Conservation (phyloP, 2,113 vertebrate species). For the Cyprinodon tularosa region DNA sequence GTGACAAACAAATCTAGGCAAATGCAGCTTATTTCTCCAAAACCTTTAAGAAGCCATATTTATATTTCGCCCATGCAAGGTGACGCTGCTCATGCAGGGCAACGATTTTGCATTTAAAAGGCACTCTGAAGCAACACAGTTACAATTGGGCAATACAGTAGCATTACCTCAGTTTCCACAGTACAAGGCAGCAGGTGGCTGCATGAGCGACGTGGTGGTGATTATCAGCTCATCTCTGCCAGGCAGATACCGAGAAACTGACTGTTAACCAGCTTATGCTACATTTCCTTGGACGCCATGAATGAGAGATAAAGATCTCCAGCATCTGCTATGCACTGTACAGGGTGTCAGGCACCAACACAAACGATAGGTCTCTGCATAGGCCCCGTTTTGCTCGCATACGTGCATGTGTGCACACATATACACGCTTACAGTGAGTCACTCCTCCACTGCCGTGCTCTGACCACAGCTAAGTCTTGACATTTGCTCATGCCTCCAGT, state of each 20-base stretch:
- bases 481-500: conserved; percentile 91
- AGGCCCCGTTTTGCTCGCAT: background rate
- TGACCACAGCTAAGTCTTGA: conserved; percentile 87
- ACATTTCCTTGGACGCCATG: conserved; percentile 68
- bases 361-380: background rate
- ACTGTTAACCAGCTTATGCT: conserved; percentile 59
- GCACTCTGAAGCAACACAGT: conserved; percentile 21
- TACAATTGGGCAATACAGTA: conserved; percentile 44
- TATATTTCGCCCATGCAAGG: background rate
- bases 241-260: conserved; percentile 63
- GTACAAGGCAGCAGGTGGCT: conserved; percentile 58
- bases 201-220: conserved; percentile 15
- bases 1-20: background rate
- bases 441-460: conserved; percentile 77
- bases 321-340: conserved; percentile 38
- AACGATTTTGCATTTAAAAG: conserved; percentile 13
- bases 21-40: background rate
- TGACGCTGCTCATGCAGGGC: background rate
- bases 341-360: conserved; percentile 21
- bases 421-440: conserved; percentile 65
- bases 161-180: conserved; percentile 54
- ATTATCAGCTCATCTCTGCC: conserved; percentile 64
- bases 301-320: conserved; percentile 70
- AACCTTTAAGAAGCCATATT: background rate
- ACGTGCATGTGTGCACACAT: background rate